Conservation (phyloP, 1,140 invertebrate genomes). For the Leptonema lineaticorne region DNA sequence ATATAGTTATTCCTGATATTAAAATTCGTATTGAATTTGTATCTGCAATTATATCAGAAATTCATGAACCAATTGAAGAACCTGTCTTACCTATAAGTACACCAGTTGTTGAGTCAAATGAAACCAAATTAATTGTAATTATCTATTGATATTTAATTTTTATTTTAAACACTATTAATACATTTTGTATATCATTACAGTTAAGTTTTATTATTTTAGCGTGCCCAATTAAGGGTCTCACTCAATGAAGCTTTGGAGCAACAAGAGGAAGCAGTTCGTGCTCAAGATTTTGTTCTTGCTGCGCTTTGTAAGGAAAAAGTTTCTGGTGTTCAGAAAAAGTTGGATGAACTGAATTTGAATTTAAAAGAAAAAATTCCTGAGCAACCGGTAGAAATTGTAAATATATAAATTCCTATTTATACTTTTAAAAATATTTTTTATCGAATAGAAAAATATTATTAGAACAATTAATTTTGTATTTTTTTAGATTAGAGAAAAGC, state of each 20-base stretch:
- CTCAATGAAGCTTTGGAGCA: conserved; percentile 55
- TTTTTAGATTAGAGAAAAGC: conserved; percentile 45
- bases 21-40: conserved; percentile 49
- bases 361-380: conserved; percentile 42
- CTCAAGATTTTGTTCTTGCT: conserved; percentile 52
- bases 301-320: conserved; percentile 55
- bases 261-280: conserved; percentile 53
- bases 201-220: conserved; percentile 42
- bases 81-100: conserved; percentile 32
- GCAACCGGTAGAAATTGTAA: conserved; percentile 44
- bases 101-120: conserved; percentile 44
- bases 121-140: conserved; percentile 49
- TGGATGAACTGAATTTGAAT: conserved; percentile 48
- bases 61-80: conserved; percentile 48
- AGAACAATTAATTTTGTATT: background rate
- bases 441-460: background rate
- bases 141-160: conserved; percentile 2
- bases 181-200: background rate
- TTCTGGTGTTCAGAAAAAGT: conserved; percentile 50
- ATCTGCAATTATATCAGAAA: conserved; percentile 45
- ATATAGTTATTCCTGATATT: conserved; percentile 49
- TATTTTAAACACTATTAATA: conserved; percentile 29
- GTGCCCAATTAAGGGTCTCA: conserved; percentile 50
- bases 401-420: conserved; percentile 20
- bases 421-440: background rate